A percentile compares a stretch with the other conserved stretches of the same genome.
phyloP scores from a whole-genome alignment of 2,888 invertebrate species.

The Cheilosia vernalis region DNA sequence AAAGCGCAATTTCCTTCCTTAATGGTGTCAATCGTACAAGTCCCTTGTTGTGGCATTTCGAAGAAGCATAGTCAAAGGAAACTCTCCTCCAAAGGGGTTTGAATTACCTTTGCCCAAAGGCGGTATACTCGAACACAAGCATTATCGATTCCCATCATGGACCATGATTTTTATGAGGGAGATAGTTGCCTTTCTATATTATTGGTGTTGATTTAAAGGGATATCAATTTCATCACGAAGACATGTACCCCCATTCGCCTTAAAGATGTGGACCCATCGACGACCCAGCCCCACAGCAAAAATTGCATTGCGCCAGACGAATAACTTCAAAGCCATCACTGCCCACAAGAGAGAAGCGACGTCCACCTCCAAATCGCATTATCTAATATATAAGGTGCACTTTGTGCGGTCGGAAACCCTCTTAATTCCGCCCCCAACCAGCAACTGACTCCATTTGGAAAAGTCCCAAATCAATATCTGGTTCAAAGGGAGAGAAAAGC shows the following conservation, averaged over 20 bases:
- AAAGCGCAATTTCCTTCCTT: too few species aligned
- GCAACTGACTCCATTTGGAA: conserved; percentile 29
- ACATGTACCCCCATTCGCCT: not conserved
- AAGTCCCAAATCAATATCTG: conserved; percentile 65
- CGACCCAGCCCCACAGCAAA: not conserved
- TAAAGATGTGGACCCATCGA: not conserved
- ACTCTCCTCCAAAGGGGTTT: too few species aligned
- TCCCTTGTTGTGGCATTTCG: too few species aligned
- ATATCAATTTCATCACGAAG: not conserved
- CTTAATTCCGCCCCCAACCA: conserved; percentile 1
- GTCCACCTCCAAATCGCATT: conserved; percentile 31
- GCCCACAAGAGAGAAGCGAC: not conserved
- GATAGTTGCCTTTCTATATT: not conserved
- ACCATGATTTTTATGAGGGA: too few species aligned
- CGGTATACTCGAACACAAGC: too few species aligned
- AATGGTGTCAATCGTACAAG: too few species aligned
- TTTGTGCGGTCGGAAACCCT: conserved; percentile 8
- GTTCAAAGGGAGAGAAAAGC: conserved; percentile 33
- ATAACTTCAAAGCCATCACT: not conserved
- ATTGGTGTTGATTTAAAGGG: not conserved
- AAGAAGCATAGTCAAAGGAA: too few species aligned
- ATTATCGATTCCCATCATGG: too few species aligned
- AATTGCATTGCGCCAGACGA: conserved; percentile 5
- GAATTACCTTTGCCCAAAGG: too few species aligned
- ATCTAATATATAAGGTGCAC: conserved; percentile 39